phyloP scores from a whole-genome alignment of 2,888 invertebrate species.

The Cheiracanthium punctorium region DNA sequence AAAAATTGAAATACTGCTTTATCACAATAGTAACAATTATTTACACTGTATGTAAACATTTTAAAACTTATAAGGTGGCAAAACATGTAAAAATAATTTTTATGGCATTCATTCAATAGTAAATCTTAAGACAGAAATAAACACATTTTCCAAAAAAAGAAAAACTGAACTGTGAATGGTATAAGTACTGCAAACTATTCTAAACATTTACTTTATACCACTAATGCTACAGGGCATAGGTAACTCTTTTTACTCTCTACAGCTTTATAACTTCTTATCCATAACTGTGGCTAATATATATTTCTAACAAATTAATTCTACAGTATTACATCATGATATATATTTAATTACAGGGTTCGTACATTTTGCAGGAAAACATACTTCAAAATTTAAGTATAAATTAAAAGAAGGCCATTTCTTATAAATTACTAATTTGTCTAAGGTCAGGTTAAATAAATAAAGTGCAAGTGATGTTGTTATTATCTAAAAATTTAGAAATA shows the following conservation, averaged over 20 bases:
- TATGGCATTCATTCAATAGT: too few species aligned
- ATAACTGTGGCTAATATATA: not conserved
- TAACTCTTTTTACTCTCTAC: not conserved
- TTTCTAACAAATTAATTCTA: not conserved
- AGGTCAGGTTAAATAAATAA: too few species aligned
- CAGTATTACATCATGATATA: too few species aligned
- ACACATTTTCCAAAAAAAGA: not conserved
- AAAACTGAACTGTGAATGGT: not conserved
- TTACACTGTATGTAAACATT: not conserved
- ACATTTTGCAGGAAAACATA: too few species aligned
- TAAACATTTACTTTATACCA: not conserved
- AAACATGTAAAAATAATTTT: not conserved
- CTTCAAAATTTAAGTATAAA: too few species aligned
- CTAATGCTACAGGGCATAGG: not conserved
- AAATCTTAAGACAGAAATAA: not conserved
- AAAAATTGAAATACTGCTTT: conserved; percentile 5
- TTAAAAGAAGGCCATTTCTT: too few species aligned
- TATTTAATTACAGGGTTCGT: too few species aligned
- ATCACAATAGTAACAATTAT: conserved; percentile 6
- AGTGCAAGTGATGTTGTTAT: too few species aligned
- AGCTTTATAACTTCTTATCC: not conserved
- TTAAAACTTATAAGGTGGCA: not conserved
- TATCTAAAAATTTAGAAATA: too few species aligned
- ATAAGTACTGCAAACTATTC: not conserved
- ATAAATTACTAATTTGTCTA: too few species aligned